A percentile compares a stretch with the other conserved stretches of the same genome.
These are phyloP conservation scores for Merluccius polli DNA, from an alignment of 2,797 vertebrate species.

Conservation along the genomic window DNA sequence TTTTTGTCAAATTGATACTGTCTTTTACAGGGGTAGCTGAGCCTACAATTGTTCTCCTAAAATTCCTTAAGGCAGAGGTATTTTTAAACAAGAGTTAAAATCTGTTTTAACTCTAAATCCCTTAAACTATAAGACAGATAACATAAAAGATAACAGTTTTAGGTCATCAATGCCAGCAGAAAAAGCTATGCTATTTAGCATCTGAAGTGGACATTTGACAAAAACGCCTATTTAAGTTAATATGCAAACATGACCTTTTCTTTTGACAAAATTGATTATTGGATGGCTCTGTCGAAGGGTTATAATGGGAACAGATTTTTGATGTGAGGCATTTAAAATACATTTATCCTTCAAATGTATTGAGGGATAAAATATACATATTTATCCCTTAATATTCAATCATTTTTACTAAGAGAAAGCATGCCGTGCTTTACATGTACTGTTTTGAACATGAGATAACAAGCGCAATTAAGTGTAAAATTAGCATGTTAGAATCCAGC, in stretches of 20 bases:
- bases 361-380: constrained; percentile 15
- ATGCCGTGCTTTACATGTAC: no score
- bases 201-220: background rate
- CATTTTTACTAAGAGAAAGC: constrained; percentile 16
- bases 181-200: background rate
- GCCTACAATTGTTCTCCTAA: background rate
- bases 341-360: background rate
- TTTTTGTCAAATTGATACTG: background rate
- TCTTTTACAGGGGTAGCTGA: background rate
- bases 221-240: constrained; percentile 26
- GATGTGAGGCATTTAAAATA: constrained; percentile 21
- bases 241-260: constrained; percentile 66
- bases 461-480: background rate
- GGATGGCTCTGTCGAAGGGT: constrained; percentile 38
- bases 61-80: background rate
- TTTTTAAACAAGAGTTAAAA: background rate
- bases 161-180: background rate
- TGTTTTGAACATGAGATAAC: no score
- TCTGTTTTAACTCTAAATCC: background rate
- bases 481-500: background rate
- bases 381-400: constrained; percentile 20
- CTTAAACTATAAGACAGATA: background rate
- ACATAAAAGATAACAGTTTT: background rate
- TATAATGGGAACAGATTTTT: constrained; percentile 43
- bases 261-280: constrained; percentile 56